Evolutionary conservation across 1,140 invertebrate genomes (phyloP), one percentile per base, ranked within the genome.

Genomic region (Agraylea sexmaculata): DNA sequence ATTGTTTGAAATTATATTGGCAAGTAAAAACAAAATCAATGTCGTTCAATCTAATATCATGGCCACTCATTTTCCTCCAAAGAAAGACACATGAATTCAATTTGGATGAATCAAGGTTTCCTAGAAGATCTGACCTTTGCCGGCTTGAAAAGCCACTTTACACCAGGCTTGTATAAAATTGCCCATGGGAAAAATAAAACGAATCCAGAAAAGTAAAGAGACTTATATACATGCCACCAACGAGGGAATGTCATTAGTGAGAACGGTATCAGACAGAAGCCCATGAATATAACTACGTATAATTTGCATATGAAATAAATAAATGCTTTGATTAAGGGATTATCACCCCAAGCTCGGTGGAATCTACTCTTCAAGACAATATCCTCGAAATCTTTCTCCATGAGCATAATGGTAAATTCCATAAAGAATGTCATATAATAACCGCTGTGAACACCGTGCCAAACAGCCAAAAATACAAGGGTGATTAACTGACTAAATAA

Each of bases 391-490:
- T 78, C 84, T 68, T 80, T 85, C 55, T 96, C 91, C 49, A 83
- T 76, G 45, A 77, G 81, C 54, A 93, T 86, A 28, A 91, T 77
- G 15, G 86, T 59, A 53, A 94, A 94, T 57, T 97, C 92, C 58
- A 91, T 79, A 27, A 88, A 75, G 64, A 97, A 97, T 30, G 80
- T 83, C 46, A 87, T 67, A 54, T 92, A 96, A 53, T 97, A 97
- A 2, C 90, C 89, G 8, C 78, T 78, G 51, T 90, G 82, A 27
- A 87, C 74, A 11, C 92, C 92, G 58, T 97, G 91, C 92, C 92
- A 97, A 0, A 94, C 44, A 0, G 92, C 87, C 7, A 97, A 70
- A 61, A 94, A 96, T 0, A 77, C 28, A 12, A 97, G 63, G 0
- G 90, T 85, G 0, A 74, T 68, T 2, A 75, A 58, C 60, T 95